Evolutionary conservation across 2,888 invertebrate genomes (phyloP), one percentile per base, ranked within the genome.

Genomic region (Drosophila ezoana): DNA sequence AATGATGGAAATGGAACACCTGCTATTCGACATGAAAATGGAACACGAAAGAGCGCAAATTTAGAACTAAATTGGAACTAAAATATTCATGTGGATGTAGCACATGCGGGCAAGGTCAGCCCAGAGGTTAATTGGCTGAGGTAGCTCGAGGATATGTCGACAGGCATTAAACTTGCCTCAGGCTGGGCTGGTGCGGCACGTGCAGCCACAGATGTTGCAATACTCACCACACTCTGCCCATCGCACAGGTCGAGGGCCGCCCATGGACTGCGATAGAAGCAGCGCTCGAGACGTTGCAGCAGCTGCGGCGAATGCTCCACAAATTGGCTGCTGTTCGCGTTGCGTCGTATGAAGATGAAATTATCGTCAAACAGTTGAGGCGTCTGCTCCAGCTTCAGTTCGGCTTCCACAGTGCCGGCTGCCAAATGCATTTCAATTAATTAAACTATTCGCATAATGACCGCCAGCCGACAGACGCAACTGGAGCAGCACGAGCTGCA

Each of bases 171-270:
- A 28, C 8, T 8, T 28, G 47, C 45, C 28, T 5, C 32, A 10
- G 9, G 10, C 16, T 1, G 5, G 14, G 18, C 35, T 49, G 35
- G 35, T 10, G 28, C 28, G 48, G 48, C 49, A 49, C 49, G 49
- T 13, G 35, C 11, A 13, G 35, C 35, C 35, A 35, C 49, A 35
- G 13, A 1, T 41, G 5, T 18, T 5, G 10, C 6, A n/a, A 5
- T 43, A 44, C 67, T 89, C 82, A 92, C 92, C 90, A 91, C 89
- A 69, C 89, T 90, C 51, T 89, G 88, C 61, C 88, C 89, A 76
- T 92, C 92, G 68, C 92, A 92, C 61, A 92, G 85, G 84, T 92
- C 92, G 76, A 92, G 89, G 53, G 92, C 92, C 69, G 92, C 91
- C 72, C 90, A 90, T 52, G 90, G 89, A 78, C 90, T 92, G 64